Evolutionary conservation across 1,140 invertebrate genomes (phyloP).

Genomic region (Akabosia matsudoensis): DNA sequence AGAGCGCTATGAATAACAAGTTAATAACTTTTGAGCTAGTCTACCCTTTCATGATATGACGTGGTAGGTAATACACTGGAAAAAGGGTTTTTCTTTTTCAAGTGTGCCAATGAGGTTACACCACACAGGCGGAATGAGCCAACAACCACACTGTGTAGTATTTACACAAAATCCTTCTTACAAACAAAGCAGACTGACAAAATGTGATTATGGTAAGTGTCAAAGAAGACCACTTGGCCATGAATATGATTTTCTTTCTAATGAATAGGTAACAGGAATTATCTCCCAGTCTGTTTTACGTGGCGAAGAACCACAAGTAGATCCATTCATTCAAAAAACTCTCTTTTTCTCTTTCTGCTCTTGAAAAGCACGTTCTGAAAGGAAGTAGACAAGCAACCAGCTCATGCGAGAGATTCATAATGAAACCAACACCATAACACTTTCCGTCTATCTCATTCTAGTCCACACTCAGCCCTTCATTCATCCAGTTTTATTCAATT

Average conservation of each 20-base stretch:
- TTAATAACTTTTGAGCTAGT: neutral
- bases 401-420: neutral
- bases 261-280: neutral
- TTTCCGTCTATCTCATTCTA: neutral
- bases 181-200: neutral
- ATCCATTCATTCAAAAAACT: neutral
- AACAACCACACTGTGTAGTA: neutral
- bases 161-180: neutral
- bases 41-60: neutral
- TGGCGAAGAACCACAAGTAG: neutral
- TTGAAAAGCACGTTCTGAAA: neutral
- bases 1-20: neutral
- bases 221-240: conserved; percentile 7
- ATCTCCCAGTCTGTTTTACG: neutral
- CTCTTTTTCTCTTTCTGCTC: conserved; percentile 3
- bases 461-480: neutral
- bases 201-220: conserved; percentile 14
- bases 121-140: too few species aligned
- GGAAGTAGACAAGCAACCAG: neutral
- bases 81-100: neutral
- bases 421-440: neutral
- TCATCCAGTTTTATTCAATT: conserved; percentile 13
- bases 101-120: neutral
- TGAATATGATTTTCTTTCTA: neutral
- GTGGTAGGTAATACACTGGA: neutral